A percentile compares a stretch with the other conserved stretches of the same genome.
phyloP scores from a whole-genome alignment of 2,113 vertebrate genomes.

The Holacanthus passer region DNA sequence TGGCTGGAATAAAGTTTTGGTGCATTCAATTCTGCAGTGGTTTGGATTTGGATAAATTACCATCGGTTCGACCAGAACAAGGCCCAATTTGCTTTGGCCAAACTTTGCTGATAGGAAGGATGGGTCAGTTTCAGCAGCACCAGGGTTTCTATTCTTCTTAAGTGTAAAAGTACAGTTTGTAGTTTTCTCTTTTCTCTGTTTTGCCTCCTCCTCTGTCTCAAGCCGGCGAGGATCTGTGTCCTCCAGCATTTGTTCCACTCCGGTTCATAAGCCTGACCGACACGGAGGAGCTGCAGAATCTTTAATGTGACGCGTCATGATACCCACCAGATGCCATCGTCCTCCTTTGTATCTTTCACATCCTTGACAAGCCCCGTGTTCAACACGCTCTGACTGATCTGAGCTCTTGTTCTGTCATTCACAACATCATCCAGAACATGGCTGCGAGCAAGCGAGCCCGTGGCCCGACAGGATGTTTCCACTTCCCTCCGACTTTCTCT shows the following conservation, averaged over 20 bases:
- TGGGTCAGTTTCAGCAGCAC: neutral
- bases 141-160: neutral
- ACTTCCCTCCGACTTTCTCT: neutral
- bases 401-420: slow-evolving; percentile 34
- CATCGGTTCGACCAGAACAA: neutral
- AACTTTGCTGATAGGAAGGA: neutral
- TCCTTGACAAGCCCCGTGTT: slow-evolving; percentile 22
- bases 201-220: neutral
- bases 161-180: neutral
- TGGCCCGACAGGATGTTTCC: slow-evolving; percentile 8
- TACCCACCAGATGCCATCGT: slow-evolving; percentile 33
- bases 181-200: neutral
- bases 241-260: slow-evolving; percentile 42
- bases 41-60: too few species aligned
- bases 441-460: neutral
- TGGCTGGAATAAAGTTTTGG: too few species aligned
- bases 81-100: neutral
- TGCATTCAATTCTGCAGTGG: too few species aligned
- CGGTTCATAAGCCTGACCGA: slow-evolving; percentile 17
- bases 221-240: slow-evolving; percentile 9
- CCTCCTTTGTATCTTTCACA: slow-evolving; percentile 29
- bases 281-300: slow-evolving; percentile 39
- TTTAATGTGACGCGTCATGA: slow-evolving; percentile 57
- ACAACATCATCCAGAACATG: slow-evolving; percentile 28
- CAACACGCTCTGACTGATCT: slow-evolving; percentile 15